Percentiles rank a stretch among this genome's conserved stretches.
These are phyloP conservation scores for Gyps fulvus DNA, from an alignment of 2,113 vertebrate genomes.

Conservation along the genomic window DNA sequence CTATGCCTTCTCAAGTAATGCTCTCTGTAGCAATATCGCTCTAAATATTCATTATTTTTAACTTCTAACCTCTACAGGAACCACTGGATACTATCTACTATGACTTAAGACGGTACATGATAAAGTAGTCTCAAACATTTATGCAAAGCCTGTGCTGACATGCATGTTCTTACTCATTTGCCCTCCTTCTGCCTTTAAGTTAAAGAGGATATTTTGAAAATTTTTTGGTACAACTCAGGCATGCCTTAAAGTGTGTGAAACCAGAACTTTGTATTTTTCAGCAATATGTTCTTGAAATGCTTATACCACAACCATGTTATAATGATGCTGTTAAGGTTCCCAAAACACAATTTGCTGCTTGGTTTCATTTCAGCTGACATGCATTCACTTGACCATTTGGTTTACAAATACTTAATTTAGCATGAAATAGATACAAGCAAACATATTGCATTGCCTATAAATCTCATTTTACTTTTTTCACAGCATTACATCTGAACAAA, in stretches of 20 bases:
- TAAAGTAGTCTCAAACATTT: background rate
- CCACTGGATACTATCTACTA: background rate
- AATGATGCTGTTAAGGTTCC: background rate
- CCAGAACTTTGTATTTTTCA: background rate
- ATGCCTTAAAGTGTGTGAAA: background rate
- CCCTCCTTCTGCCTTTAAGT: background rate
- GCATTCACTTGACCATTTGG: background rate
- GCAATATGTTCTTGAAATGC: background rate
- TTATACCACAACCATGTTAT: background rate
- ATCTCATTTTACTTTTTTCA: background rate
- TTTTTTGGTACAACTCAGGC: background rate
- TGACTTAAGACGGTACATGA: background rate
- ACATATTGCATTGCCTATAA: background rate
- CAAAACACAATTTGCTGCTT: background rate
- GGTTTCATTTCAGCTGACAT: background rate
- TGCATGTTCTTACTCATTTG: slow-evolving; percentile 13
- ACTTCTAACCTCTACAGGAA: background rate
- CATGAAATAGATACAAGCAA: background rate
- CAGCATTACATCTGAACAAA: background rate
- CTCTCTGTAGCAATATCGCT: background rate
- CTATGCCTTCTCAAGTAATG: background rate
- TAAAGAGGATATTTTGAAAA: background rate
- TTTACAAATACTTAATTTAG: slow-evolving; percentile 25
- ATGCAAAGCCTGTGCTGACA: background rate
- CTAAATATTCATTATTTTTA: background rate